Base-by-base conservation (phyloP, 2,113 vertebrate species). In the Chitala chitala region DNA sequence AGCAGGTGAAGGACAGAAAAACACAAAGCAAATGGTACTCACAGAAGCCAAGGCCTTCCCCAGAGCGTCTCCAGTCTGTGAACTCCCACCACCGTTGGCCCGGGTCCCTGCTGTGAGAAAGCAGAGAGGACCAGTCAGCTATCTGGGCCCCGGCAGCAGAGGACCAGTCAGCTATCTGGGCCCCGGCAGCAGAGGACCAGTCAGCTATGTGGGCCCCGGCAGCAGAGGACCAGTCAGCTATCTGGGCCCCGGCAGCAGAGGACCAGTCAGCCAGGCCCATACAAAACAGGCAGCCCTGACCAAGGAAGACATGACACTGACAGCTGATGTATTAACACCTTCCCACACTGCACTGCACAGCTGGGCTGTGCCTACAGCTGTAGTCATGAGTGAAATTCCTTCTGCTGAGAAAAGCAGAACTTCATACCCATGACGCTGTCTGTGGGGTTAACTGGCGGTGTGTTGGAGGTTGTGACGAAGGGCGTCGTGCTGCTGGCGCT, bases 11-110 rank as follows among this genome's bases (percentile, higher is more conserved):
- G 46, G 51, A 22, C 4, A 24, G 4, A 29, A 58, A 55, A 55
- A 15, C 1, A n/a, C 12, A 33, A 69, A 71, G 64, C 70, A 78
- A 13, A 1, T 38, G 13, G 74, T 91, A 96, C 95, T 96, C 88
- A 99, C 95, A 91, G 96, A 99, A 74, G 95, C 95, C 90, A 99
- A 81, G 74, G 95, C 95, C 87, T 98, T 98, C 79, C 94, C 95
- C 83, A 98, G 90, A 54, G 96, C 92, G 80, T 98, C 95, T 66
- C 96, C 94, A 66, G 96, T 98, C 86, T 98, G 96, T 54, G 95
- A 96, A 71, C 91, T 88, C 81, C 91, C 92, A 80, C 93, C 90
- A 80, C 88, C 86, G 84, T 90, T 94, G 82, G 89, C 89, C 87
- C 92, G 92, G 84, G 83, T 91, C 81, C 91, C 94, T 93, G 90